A percentile compares a stretch with the other conserved stretches of the same genome.
These are phyloP conservation scores for Mellivora capensis DNA, from an alignment of 2,113 vertebrate genomes.

Conservation along the genomic window DNA sequence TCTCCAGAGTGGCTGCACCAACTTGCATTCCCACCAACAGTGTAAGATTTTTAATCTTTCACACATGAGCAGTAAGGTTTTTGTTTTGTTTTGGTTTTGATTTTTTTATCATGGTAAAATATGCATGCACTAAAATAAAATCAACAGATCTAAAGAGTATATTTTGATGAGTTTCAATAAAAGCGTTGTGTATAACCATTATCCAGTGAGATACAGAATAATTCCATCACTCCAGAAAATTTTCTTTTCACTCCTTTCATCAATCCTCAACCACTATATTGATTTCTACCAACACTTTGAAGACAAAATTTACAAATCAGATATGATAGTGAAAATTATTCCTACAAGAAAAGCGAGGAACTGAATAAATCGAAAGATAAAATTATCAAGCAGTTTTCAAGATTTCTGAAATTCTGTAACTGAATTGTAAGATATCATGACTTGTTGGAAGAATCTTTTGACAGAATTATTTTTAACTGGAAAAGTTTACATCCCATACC, in stretches of 20 bases:
- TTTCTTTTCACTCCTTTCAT: neutral
- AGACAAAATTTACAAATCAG: neutral
- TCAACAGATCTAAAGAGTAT: neutral
- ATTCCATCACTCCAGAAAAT: neutral
- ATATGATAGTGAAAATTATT: neutral
- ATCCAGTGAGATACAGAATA: neutral
- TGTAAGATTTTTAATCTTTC: neutral
- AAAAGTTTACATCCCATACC: neutral
- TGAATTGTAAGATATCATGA: neutral
- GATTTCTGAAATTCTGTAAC: neutral
- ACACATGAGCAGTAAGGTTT: neutral
- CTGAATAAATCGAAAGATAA: neutral
- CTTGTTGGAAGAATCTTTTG: neutral
- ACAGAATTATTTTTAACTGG: neutral
- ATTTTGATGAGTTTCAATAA: slow-evolving; percentile 1
- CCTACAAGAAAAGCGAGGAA: neutral
- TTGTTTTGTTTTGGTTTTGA: neutral
- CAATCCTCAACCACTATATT: neutral
- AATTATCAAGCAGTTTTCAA: neutral
- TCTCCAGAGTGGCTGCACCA: too few species aligned
- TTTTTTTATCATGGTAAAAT: neutral
- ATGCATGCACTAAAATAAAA: neutral
- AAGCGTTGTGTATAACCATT: neutral
- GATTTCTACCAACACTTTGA: neutral
- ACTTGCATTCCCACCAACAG: too few species aligned